A percentile compares a stretch with the other conserved stretches of the same genome.
These are phyloP conservation scores for Blastobasis adustella DNA, from an alignment of 2,888 invertebrate genomes.

Conservation along the genomic window DNA sequence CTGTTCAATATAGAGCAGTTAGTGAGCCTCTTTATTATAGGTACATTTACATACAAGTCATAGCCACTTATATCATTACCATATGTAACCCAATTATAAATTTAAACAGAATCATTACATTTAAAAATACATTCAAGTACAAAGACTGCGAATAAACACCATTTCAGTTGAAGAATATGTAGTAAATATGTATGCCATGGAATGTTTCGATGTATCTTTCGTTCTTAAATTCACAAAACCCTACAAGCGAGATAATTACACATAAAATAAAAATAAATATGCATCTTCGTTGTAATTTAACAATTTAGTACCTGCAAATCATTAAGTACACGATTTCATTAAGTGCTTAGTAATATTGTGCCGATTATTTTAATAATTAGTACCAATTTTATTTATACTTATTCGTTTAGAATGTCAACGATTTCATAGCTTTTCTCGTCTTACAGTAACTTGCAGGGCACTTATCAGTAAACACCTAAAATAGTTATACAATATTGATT, in stretches of 20 bases:
- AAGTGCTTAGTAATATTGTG: not conserved
- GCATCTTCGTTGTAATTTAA: conserved; percentile 8
- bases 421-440: conserved; percentile 8
- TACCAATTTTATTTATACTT: conserved; percentile 3
- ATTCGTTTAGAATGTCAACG: not conserved
- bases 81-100: no score
- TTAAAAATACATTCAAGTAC: no score
- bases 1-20: no score
- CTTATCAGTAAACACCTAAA: not conserved
- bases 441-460: conserved; percentile 4
- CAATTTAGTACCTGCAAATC: conserved; percentile 4
- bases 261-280: not conserved
- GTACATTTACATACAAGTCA: no score
- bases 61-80: no score
- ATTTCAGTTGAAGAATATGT: no score
- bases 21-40: no score
- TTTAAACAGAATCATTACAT: no score
- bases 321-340: not conserved
- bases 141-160: no score
- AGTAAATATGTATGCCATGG: conserved; percentile 12
- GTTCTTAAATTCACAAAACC: conserved; percentile 10
- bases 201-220: conserved; percentile 48
- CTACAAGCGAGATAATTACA: not conserved
- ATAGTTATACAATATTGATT: conserved; percentile 2
- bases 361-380: conserved; percentile 1